Evolutionary conservation across 2,113 vertebrate species (phyloP).

Genomic region (Mola mola): DNA sequence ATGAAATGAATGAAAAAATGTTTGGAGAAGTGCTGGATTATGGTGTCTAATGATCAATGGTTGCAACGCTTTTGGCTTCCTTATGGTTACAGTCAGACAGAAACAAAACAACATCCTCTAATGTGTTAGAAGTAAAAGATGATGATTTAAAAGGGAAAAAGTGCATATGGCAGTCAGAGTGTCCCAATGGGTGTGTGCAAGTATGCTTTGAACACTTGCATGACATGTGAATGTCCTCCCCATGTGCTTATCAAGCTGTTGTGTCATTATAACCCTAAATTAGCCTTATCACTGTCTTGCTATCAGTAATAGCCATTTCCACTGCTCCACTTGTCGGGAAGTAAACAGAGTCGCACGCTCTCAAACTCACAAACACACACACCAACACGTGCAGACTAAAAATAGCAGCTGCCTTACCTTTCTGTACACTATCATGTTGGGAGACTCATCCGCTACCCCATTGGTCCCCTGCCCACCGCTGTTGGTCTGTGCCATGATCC

Average conservation of each 20-base stretch:
- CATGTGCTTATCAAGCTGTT: conserved; percentile 30
- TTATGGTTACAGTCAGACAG: no score
- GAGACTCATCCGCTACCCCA: conserved; percentile 93
- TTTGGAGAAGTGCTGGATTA: conserved; percentile 42
- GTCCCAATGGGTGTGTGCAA: no score
- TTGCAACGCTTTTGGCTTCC: no score
- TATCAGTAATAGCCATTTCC: conserved; percentile 53
- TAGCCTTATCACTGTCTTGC: no score
- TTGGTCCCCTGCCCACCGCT: conserved; percentile 92
- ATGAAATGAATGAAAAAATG: no score
- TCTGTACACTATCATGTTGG: conserved; percentile 98
- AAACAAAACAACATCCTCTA: no score
- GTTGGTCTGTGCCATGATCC: conserved; percentile 97
- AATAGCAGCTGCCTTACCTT: conserved; percentile 87
- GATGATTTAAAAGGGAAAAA: no score
- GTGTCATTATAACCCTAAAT: no score
- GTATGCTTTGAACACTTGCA: no score
- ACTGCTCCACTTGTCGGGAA: conserved; percentile 36
- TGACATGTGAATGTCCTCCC: conserved; percentile 29
- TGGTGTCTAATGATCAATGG: conserved; percentile 43
- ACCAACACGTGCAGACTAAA: conserved; percentile 42
- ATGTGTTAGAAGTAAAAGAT: no score
- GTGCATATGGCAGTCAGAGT: no score
- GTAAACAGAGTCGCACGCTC: conserved; percentile 30
- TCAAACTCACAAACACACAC: conserved; percentile 20